phyloP scores from a whole-genome alignment of 53 echinoderm and acorn worm genomes.

The Echinarachnius parma region DNA sequence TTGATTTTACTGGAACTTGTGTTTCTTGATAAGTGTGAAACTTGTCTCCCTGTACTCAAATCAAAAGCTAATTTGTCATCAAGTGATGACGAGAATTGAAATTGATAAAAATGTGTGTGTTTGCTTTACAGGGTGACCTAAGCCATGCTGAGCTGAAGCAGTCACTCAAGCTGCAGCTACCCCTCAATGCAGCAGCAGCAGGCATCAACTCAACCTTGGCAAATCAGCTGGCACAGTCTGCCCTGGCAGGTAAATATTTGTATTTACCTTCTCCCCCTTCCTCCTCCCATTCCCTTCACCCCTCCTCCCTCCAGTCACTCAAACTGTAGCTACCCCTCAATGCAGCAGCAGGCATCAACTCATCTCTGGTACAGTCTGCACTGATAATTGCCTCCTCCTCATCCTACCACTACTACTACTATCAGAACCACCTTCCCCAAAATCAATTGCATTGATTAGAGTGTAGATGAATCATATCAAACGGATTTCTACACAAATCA shows the following conservation, averaged over 20 bases:
- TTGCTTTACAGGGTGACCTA: conserved; percentile 51
- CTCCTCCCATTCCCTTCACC: no score
- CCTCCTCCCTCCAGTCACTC: no score
- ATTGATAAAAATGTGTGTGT: no score
- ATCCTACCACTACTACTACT: no score
- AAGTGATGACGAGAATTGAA: neutral
- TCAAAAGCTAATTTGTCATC: neutral
- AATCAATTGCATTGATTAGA: no score
- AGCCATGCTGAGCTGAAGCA: conserved; percentile 43
- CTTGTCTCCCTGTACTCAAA: neutral
- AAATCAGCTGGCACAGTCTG: conserved; percentile 28
- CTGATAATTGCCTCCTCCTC: no score
- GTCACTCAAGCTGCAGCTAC: conserved; percentile 52
- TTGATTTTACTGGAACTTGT: no score
- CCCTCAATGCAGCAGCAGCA: conserved; percentile 35
- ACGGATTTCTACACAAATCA: no score
- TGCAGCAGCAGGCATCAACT: conserved; percentile 12
- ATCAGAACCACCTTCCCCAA: no score
- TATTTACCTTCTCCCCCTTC: no score
- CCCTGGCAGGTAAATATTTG: conserved; percentile 12
- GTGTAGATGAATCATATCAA: no score
- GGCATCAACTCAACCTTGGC: conserved; percentile 19
- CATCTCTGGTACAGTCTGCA: no score
- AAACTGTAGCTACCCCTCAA: conserved; percentile 24
- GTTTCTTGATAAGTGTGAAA: neutral